Conservation (phyloP, 2,888 invertebrate species). For the Nephrotoma guestfalica region DNA sequence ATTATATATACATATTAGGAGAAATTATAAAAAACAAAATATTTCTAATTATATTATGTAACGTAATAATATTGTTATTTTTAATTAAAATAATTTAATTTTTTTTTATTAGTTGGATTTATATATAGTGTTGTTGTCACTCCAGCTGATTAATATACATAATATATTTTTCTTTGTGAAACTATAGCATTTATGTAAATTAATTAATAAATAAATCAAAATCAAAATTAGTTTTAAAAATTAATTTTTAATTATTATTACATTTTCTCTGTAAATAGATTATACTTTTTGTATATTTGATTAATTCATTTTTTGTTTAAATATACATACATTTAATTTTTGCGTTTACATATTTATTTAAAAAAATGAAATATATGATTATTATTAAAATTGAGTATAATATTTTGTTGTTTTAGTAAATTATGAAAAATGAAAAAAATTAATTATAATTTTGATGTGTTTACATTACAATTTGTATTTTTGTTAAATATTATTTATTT, state of each 20-base stretch:
- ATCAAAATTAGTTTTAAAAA: not conserved
- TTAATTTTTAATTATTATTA: not conserved
- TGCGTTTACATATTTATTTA: not conserved
- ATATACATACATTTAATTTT: not conserved
- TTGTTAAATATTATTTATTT: not conserved
- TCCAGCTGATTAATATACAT: not conserved
- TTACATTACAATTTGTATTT: not conserved
- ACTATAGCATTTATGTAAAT: not conserved
- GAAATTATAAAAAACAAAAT: not conserved
- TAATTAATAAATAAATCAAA: not conserved
- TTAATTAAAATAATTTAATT: not conserved
- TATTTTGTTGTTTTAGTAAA: not conserved
- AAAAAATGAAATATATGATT: not conserved
- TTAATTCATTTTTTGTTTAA: not conserved
- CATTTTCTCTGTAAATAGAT: not conserved
- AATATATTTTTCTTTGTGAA: not conserved
- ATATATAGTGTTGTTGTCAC: not conserved
- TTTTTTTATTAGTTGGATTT: not conserved
- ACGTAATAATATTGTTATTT: not conserved
- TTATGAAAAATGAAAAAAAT: not conserved
- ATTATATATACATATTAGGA: not conserved
- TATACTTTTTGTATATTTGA: not conserved
- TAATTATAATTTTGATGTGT: not conserved
- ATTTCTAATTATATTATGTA: not conserved
- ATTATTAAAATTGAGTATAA: not conserved